Percentiles rank a stretch among this genome's conserved stretches.
Evolutionary conservation across 2,113 vertebrate species (phyloP).

Genomic region (Brachyhypopomus gauderio): DNA sequence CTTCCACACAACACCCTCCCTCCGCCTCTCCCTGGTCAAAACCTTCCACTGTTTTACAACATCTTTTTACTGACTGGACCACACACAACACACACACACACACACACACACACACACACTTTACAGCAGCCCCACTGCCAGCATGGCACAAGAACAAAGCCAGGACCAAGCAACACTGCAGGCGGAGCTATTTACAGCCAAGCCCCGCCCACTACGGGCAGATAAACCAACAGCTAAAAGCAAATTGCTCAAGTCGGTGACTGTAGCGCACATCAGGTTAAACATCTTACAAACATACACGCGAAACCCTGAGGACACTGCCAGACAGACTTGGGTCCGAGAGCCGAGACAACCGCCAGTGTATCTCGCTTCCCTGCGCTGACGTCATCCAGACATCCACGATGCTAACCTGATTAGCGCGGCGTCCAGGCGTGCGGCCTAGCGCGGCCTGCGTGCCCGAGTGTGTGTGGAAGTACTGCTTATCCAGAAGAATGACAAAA

Average conservation of each 20-base stretch:
- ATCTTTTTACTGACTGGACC: constrained; percentile 38
- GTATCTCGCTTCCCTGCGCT: background rate
- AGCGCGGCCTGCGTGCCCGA: constrained; percentile 7
- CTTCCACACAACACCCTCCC: background rate
- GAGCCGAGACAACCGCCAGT: background rate
- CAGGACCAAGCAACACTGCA: constrained; percentile 6
- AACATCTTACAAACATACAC: background rate
- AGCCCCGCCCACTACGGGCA: background rate
- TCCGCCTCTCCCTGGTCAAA: background rate
- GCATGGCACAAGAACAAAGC: constrained; percentile 47
- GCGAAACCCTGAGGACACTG: background rate
- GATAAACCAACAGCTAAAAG: background rate
- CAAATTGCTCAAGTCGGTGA: background rate
- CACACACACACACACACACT: constrained; percentile 29
- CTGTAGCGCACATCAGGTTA: background rate
- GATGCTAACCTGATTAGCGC: background rate
- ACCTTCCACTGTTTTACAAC: constrained; percentile 14
- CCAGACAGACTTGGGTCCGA: background rate
- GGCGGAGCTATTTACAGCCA: constrained; percentile 11
- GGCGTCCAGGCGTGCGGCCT: background rate
- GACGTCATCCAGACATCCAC: background rate
- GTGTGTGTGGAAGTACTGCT: constrained; percentile 15
- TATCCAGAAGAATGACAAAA: constrained; percentile 26
- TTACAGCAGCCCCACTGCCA: constrained; percentile 11
- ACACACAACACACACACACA: constrained; percentile 41